A percentile compares a stretch with the other conserved stretches of the same genome.
phyloP scores from a whole-genome alignment of 2,888 invertebrate species.

The Nezara viridula region DNA sequence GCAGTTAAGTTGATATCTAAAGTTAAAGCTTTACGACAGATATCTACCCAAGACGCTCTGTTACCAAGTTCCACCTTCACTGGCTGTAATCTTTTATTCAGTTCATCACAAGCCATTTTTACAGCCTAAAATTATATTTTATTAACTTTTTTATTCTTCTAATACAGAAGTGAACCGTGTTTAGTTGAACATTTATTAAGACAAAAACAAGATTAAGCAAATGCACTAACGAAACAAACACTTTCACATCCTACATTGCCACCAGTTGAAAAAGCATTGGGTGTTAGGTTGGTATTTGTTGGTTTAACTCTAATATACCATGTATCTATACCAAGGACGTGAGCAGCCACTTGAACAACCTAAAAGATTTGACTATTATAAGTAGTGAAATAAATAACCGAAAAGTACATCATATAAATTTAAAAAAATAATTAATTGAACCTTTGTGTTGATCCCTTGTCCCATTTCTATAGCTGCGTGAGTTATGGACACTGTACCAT shows the following conservation, averaged over 20 bases:
- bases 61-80: conserved; percentile 61
- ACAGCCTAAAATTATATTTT: conserved; percentile 70
- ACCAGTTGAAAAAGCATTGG: conserved; percentile 79
- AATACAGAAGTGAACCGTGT: neutral
- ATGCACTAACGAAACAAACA: conserved; percentile 67
- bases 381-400: neutral
- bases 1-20: neutral
- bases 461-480: conserved; percentile 85
- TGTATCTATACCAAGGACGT: conserved; percentile 78
- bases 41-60: conserved; percentile 65
- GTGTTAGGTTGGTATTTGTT: conserved; percentile 75
- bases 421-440: conserved; percentile 64
- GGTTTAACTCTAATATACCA: conserved; percentile 78
- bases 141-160: neutral
- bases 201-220: neutral
- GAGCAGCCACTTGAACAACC: conserved; percentile 82
- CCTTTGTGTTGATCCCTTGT: conserved; percentile 86
- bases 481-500: conserved; percentile 79
- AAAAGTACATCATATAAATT: neutral
- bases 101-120: conserved; percentile 76
- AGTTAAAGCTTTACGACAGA: conserved; percentile 66
- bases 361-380: conserved; percentile 67
- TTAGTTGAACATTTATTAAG: neutral
- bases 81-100: conserved; percentile 73
- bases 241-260: conserved; percentile 81